Base-by-base conservation (phyloP, 2,113 vertebrate species). In the Burhinus bistriatus region DNA sequence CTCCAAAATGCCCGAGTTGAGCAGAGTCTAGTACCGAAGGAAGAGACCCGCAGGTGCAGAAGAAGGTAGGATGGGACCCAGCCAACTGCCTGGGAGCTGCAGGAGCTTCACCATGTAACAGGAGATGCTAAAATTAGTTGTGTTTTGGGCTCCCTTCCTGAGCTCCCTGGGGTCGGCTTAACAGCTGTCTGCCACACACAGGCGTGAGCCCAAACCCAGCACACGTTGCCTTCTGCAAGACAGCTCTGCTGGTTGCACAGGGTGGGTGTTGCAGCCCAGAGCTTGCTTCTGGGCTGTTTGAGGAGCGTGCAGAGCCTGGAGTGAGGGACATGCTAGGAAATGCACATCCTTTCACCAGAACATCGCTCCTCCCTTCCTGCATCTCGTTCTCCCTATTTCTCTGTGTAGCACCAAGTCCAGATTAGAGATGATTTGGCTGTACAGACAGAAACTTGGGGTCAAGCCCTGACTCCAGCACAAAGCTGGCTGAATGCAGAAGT, bases 341-440 rank as follows among this genome's bases (percentile, higher is more conserved):
- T 3, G 14, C 25, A 40, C n/a, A 42, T 83, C 54, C 52, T 92
- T 40, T 64, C 57, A 65, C 76, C 54, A 76, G 83, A 71, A 27
- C 44, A 49, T 80, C 44, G 4, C 54, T 92, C 59, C 55, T 96
- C 51, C 82, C 69, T 72, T n/a, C 34, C 73, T 92, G 83, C 80
- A 12, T 87, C 97, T 89, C 83, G 32, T 57, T 83, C 70, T 91
- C 34, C 72, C 62, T 77, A 58, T 91, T 86, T 95, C 45, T 90
- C 64, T 82, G 51, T 45, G 70, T 59, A 90, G 71, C 87, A 87
- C 92, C 85, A 97, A 93, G 36, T 94, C 94, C 81, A 76, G 88
- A 95, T 98, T 98, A 97, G 93, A 95, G 94, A 45, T 0, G 64
- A 95, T 97, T 92, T 93, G 95, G 70, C 92, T 83, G 76, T 82